Conservation (phyloP, 2,888 invertebrate species). For the Tipula helvola region DNA sequence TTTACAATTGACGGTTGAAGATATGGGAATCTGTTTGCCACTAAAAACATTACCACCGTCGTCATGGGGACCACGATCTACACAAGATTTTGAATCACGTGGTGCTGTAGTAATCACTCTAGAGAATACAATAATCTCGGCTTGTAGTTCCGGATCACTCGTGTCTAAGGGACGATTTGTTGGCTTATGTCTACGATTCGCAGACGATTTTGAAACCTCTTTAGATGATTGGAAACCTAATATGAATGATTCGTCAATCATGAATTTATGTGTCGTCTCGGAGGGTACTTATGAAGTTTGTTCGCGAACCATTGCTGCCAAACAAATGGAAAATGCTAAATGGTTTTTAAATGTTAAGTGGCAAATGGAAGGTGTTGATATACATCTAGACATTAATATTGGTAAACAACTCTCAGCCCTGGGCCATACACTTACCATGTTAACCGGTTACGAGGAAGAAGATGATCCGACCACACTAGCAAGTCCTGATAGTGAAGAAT, state of each 20-base stretch:
- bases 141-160: slow-evolving; percentile 89
- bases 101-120: slow-evolving; percentile 92
- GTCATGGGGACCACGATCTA: slow-evolving; percentile 50
- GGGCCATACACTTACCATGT: slow-evolving; percentile 89
- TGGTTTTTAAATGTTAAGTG: slow-evolving; percentile 97
- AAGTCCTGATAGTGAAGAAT: slow-evolving; percentile 63
- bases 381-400: slow-evolving; percentile 89
- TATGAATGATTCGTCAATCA: slow-evolving; percentile 58
- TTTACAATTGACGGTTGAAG: slow-evolving; percentile 87
- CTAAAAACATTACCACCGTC: slow-evolving; percentile 68
- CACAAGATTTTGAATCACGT: slow-evolving; percentile 64
- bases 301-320: slow-evolving; percentile 70
- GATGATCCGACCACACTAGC: slow-evolving; percentile 59
- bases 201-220: slow-evolving; percentile 93
- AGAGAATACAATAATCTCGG: slow-evolving; percentile 87
- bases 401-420: slow-evolving; percentile 91
- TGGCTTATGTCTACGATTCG: slow-evolving; percentile 85
- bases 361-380: slow-evolving; percentile 99
- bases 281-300: slow-evolving; percentile 94
- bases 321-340: slow-evolving; percentile 85
- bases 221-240: slow-evolving; percentile 97
- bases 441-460: slow-evolving; percentile 68
- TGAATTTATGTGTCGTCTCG: slow-evolving; percentile 94
- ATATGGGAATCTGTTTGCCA: slow-evolving; percentile 92
- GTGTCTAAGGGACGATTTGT: slow-evolving; percentile 88